Conservation (phyloP, 2,113 vertebrate species). For the Malurus cyaneus region DNA sequence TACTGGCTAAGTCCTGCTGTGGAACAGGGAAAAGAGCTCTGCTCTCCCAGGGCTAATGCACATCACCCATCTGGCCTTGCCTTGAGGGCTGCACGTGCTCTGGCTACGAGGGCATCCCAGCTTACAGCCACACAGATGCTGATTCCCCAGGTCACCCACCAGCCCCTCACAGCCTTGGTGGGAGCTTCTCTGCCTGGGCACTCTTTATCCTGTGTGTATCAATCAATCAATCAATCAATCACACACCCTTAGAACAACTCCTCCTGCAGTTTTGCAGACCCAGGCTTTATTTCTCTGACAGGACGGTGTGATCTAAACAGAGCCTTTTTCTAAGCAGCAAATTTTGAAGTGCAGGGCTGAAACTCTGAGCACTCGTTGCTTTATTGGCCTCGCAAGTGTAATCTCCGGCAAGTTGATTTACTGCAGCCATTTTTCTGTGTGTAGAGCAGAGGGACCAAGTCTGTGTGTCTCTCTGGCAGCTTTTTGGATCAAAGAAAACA, state of each 20-base stretch:
- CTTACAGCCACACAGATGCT: background rate
- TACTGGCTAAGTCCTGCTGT: background rate
- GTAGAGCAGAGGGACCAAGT: background rate
- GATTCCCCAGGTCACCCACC: background rate
- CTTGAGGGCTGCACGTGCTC: background rate
- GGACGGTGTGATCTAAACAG: background rate
- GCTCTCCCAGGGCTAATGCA: background rate
- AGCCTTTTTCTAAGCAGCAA: background rate
- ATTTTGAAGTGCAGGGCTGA: background rate
- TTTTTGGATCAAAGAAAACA: background rate
- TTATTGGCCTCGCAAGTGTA: background rate
- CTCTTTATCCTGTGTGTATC: background rate
- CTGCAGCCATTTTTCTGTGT: background rate
- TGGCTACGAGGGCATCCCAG: background rate
- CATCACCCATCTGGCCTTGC: background rate
- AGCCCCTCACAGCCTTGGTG: background rate
- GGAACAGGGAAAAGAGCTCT: background rate
- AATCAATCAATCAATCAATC: background rate
- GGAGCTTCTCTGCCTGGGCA: background rate
- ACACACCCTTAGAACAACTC: background rate
- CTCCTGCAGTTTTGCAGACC: background rate
- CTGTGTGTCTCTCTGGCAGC: background rate
- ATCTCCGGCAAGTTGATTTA: conserved; percentile 7
- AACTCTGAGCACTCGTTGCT: background rate
- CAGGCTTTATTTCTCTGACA: background rate